These are phyloP conservation scores for Stegastes partitus DNA, from an alignment of 2,113 vertebrate species.

Conservation along the genomic window DNA sequence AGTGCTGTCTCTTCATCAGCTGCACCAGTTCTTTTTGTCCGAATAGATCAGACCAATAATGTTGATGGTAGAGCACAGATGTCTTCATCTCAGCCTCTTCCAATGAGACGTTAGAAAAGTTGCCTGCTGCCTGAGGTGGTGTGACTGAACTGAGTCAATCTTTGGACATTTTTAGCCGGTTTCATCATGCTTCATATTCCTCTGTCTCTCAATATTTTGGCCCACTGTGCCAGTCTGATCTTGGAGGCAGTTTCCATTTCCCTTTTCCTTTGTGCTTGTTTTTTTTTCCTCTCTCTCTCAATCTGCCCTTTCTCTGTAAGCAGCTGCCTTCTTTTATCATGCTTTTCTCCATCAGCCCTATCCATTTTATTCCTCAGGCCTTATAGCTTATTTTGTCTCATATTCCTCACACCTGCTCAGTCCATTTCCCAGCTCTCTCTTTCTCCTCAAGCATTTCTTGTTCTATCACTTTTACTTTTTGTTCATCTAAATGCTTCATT, in stretches of 20 bases:
- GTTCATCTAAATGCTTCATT: constrained; percentile 47
- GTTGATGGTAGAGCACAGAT: constrained; percentile 1
- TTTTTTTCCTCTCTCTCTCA: background rate
- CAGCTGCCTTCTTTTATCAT: constrained; percentile 60
- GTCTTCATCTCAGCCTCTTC: constrained; percentile 9
- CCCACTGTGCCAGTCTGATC: constrained; percentile 26
- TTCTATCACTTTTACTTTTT: constrained; percentile 46
- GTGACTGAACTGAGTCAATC: constrained; percentile 1
- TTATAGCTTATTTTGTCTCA: constrained; percentile 59
- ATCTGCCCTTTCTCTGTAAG: constrained; percentile 31
- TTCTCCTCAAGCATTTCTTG: constrained; percentile 39
- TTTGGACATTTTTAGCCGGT: constrained; percentile 15
- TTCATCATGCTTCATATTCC: constrained; percentile 32
- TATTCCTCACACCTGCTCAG: constrained; percentile 54
- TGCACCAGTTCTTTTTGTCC: background rate
- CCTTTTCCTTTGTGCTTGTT: constrained; percentile 41
- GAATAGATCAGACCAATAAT: constrained; percentile 12
- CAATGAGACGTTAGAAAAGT: constrained; percentile 18
- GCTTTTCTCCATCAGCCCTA: constrained; percentile 29
- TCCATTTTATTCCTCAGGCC: constrained; percentile 41
- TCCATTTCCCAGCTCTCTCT: constrained; percentile 16
- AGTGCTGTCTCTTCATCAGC: constrained; percentile 10
- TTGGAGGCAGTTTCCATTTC: constrained; percentile 47
- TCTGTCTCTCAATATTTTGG: constrained; percentile 34
- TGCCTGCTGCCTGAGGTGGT: constrained; percentile 7